Evolutionary conservation across 2,888 invertebrate genomes (phyloP), one percentile per base, ranked within the genome.

Genomic region (Dendrolimus houi): DNA sequence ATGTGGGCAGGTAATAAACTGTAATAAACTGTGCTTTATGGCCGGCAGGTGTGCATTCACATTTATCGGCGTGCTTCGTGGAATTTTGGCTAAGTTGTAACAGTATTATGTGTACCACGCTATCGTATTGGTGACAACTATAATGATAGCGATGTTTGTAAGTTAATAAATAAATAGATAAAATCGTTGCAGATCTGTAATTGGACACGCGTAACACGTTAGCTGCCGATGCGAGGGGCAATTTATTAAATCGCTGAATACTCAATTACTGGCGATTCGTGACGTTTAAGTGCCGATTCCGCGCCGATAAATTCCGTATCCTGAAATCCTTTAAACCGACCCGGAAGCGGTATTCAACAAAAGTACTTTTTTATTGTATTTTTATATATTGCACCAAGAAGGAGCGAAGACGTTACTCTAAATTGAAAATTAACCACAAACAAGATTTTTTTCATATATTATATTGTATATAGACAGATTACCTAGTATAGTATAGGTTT

Each of bases 161-260:
- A 29, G 29, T 29, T 29, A 29, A 29, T 29, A 29, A 29, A 29
- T 29, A 29, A 29, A 29, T 29, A 29, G 6, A 47, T 47, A 9
- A 47, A 47, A 54, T 29, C 54, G 54, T 54, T 54, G 9, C n/a
- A 14, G 54, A 61, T 60, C 59, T 61, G 55, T 59, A 57, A 56
- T 56, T 10, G 14, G 14, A n/a, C 41, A 40, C 58, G 56, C 29
- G 29, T 29, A 29, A 29, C 29, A 52, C 52, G 10, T 29, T 29
- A 59, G 55, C 60, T 62, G 59, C 61, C 63, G 69, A 72, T 71
- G 66, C 71, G 64, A 57, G 71, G 69, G 67, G 81, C 85, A 81
- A 83, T 87, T 85, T 87, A 86, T 87, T 81, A 85, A 81, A 85
- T 85, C 85, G 80, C 74, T 81, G 85, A 82, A 84, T 80, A 80